Percentiles rank a stretch among this genome's conserved stretches.
These are phyloP conservation scores for Salpingus planirostris DNA, from an alignment of 2,888 invertebrate species.

Conservation along the genomic window DNA sequence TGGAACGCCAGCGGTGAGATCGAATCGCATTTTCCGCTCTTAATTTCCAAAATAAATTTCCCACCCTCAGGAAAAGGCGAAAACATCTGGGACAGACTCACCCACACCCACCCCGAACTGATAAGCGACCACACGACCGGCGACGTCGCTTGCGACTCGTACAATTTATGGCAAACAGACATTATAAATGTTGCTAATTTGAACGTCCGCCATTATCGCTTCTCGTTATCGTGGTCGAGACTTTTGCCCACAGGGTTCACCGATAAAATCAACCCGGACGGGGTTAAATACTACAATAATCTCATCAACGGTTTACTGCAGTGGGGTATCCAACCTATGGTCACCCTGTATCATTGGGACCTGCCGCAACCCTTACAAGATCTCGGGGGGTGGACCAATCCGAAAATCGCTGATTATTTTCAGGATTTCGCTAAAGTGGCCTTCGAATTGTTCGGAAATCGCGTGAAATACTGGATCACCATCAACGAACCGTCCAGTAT, in stretches of 20 bases:
- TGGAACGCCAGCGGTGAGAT: conserved; percentile 44
- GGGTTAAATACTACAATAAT: conserved; percentile 54
- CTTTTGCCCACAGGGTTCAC: conserved; percentile 50
- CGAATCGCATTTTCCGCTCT: too few relatives aligned
- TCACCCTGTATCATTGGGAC: conserved; percentile 60
- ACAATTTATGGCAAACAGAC: conserved; percentile 54
- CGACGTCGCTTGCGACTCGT: conserved; percentile 58
- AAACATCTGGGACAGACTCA: conserved; percentile 60
- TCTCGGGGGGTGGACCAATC: conserved; percentile 55
- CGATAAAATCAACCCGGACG: conserved; percentile 49
- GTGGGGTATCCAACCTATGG: conserved; percentile 46
- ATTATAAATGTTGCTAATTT: conserved; percentile 48
- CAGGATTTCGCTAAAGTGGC: conserved; percentile 51
- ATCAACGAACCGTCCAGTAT: conserved; percentile 45
- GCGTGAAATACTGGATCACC: conserved; percentile 47
- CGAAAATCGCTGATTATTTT: conserved; percentile 50
- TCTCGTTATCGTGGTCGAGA: conserved; percentile 59
- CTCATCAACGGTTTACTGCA: conserved; percentile 49
- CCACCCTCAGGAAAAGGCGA: conserved; percentile 48
- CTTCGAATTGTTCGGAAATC: conserved; percentile 28
- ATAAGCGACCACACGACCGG: conserved; percentile 48
- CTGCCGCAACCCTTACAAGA: conserved; percentile 45
- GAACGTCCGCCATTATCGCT: conserved; percentile 49
- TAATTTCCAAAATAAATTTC: conserved; percentile 5
- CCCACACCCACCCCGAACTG: conserved; percentile 45